Evolutionary conservation across 2,888 invertebrate species (phyloP).

Genomic region (Seladonia tumulorum): DNA sequence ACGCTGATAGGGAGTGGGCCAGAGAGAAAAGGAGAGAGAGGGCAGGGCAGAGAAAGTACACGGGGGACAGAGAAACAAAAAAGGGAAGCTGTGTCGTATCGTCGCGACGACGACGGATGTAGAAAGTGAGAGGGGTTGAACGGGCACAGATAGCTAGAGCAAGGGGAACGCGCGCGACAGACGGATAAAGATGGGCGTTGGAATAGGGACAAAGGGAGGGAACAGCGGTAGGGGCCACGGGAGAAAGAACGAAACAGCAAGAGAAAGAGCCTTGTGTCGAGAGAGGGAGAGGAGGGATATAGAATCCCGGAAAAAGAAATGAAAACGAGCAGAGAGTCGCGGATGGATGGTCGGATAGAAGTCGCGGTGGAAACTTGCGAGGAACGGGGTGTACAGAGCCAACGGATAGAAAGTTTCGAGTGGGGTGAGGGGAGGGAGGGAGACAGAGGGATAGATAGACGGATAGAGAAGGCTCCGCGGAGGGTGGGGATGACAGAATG

Average conservation of each 20-base stretch:
- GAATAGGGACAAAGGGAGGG: slow-evolving; percentile 26
- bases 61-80: slow-evolving; percentile 17
- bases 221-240: not conserved
- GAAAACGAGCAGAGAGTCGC: slow-evolving; percentile 24
- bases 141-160: not conserved
- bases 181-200: slow-evolving; percentile 43
- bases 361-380: slow-evolving; percentile 6
- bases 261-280: not conserved
- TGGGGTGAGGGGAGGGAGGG: not conserved
- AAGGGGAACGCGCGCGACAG: slow-evolving; percentile 11
- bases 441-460: not conserved
- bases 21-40: not conserved
- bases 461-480: not conserved
- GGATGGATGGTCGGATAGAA: slow-evolving; percentile 36
- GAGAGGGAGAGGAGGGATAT: not conserved
- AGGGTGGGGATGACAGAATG: not conserved
- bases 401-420: slow-evolving; percentile 13
- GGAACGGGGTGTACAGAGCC: not conserved
- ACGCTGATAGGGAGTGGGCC: not conserved
- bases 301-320: slow-evolving; percentile 36
- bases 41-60: not conserved
- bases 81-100: slow-evolving; percentile 29
- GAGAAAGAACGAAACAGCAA: not conserved
- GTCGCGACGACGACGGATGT: slow-evolving; percentile 35
- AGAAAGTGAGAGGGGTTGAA: slow-evolving; percentile 37